Conservation (phyloP, 1,140 invertebrate genomes). For the Lordiphosa mommai region DNA sequence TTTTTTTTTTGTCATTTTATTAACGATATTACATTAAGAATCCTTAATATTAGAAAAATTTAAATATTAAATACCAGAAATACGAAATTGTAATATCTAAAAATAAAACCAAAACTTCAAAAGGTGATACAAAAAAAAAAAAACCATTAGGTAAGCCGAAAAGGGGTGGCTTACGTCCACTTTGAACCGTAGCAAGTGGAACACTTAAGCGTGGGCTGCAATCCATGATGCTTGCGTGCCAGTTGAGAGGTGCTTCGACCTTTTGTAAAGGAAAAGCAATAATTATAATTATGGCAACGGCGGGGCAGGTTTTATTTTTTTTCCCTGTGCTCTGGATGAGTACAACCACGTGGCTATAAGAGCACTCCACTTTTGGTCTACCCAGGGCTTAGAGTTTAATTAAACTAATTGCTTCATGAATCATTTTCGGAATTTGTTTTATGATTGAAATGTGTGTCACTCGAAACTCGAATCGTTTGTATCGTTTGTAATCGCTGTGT, state of each 20-base stretch:
- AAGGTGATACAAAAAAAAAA: background rate
- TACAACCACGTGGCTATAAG: conserved; percentile 51
- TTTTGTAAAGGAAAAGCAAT: conserved; percentile 33
- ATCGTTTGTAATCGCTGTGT: conserved; percentile 16
- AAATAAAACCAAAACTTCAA: background rate
- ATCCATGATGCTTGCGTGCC: conserved; percentile 43
- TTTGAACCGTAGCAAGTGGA: background rate
- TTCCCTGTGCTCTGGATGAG: conserved; percentile 19
- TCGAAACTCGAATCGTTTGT: conserved; percentile 36
- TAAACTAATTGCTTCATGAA: conserved; percentile 58
- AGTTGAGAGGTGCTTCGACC: conserved; percentile 31
- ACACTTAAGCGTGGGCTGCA: background rate
- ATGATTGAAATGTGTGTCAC: conserved; percentile 80
- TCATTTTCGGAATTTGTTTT: conserved; percentile 74
- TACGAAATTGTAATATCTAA: background rate
- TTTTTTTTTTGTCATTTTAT: too few relatives aligned
- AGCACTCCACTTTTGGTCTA: conserved; percentile 5
- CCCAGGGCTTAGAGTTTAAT: conserved; percentile 13
- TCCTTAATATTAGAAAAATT: too few relatives aligned
- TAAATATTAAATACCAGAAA: too few relatives aligned
- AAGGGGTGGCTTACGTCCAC: too few relatives aligned
- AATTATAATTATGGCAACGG: conserved; percentile 54
- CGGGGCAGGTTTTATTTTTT: conserved; percentile 10
- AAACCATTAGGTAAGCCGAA: too few relatives aligned
- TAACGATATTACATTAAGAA: too few relatives aligned